phyloP scores from a whole-genome alignment of 2,888 invertebrate species.

The Rhorus exstirpatorius region DNA sequence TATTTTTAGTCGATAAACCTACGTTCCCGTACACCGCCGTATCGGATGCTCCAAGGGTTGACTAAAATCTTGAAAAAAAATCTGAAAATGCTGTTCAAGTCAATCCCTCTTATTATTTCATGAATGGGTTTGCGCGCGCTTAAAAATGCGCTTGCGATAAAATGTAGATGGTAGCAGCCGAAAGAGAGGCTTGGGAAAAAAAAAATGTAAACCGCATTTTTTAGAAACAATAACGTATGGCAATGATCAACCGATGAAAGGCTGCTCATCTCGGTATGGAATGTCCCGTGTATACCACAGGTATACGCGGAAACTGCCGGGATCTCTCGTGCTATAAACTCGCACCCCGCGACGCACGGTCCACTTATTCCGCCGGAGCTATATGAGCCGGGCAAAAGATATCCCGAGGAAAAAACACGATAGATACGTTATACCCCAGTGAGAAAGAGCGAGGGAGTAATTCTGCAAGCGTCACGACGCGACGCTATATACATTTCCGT shows the following conservation, averaged over 20 bases:
- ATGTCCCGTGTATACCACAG: slow-evolving; percentile 10
- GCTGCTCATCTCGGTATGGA: background rate
- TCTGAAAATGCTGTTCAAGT: no score
- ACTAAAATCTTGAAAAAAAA: no score
- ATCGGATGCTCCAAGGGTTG: no score
- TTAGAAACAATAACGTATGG: background rate
- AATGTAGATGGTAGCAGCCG: background rate
- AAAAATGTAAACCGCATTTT: background rate
- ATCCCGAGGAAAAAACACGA: slow-evolving; percentile 64
- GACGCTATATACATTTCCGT: slow-evolving; percentile 4
- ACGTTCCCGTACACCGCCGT: no score
- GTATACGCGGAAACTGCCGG: slow-evolving; percentile 9
- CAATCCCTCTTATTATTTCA: no score
- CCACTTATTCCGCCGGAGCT: slow-evolving; percentile 60
- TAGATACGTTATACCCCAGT: slow-evolving; percentile 63
- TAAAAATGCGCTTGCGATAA: no score
- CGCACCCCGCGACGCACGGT: slow-evolving; percentile 52
- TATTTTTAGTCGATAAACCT: no score
- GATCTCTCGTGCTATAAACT: slow-evolving; percentile 29
- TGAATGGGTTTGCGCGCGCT: no score
- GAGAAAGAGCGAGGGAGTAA: slow-evolving; percentile 40
- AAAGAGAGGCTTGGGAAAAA: no score
- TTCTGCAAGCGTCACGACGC: slow-evolving; percentile 54
- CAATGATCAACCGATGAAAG: background rate
- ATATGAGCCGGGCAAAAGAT: slow-evolving; percentile 59